These are phyloP conservation scores for Hyphantria cunea DNA, from an alignment of 1,140 invertebrate genomes.

Conservation along the genomic window DNA sequence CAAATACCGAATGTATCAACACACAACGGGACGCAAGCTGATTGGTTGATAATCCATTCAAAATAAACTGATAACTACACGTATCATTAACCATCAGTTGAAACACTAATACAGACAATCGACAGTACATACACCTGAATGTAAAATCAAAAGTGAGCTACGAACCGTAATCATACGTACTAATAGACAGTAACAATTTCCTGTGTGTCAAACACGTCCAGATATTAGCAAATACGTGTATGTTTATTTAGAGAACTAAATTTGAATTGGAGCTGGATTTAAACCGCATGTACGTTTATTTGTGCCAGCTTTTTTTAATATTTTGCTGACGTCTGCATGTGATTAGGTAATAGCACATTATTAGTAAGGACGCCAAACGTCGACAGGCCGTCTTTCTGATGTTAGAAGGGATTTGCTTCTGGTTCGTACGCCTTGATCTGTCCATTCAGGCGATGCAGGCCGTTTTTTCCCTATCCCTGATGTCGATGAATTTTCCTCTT, in stretches of 20 bases:
- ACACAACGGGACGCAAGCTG: slow-evolving; percentile 51
- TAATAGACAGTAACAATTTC: slow-evolving; percentile 45
- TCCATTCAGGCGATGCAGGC: slow-evolving; percentile 72
- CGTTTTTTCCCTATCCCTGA: slow-evolving; percentile 76
- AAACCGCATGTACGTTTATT: too few species aligned
- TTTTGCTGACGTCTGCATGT: too few species aligned
- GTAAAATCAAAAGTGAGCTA: background rate
- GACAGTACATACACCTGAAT: slow-evolving; percentile 4
- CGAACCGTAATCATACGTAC: slow-evolving; percentile 29
- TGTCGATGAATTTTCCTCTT: slow-evolving; percentile 66
- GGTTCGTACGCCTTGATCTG: slow-evolving; percentile 64
- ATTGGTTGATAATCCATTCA: slow-evolving; percentile 23
- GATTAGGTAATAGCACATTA: too few species aligned
- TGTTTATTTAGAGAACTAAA: too few species aligned
- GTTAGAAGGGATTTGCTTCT: slow-evolving; percentile 75
- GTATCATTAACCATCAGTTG: slow-evolving; percentile 2
- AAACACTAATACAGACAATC: slow-evolving; percentile 31
- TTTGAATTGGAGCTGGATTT: too few species aligned
- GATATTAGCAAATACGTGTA: too few species aligned
- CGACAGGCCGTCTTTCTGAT: slow-evolving; percentile 71
- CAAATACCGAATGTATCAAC: slow-evolving; percentile 21
- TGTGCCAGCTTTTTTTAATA: too few species aligned
- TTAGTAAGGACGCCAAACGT: slow-evolving; percentile 85
- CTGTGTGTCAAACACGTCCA: background rate
- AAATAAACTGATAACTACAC: slow-evolving; percentile 17